Base-by-base conservation (phyloP, 1,140 invertebrate species). In the Saxidomus purpurata region DNA sequence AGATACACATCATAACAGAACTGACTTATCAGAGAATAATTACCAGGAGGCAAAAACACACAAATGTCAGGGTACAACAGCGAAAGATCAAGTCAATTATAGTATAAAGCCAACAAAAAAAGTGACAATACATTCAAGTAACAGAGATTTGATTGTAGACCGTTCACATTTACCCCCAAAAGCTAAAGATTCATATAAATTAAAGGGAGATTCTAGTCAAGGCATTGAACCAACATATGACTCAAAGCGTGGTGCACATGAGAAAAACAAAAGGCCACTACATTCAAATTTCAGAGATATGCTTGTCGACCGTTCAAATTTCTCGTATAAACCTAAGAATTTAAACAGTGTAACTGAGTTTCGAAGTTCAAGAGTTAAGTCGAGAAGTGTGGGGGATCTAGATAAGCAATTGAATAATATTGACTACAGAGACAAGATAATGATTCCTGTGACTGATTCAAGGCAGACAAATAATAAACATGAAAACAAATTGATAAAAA, bases 401-500 rank as follows among this genome's bases (percentile, higher is more conserved):
- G 28, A 38, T 22, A 71, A 38, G 1, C 13, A 71, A 38, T 34
- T 28, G 19, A 38, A 71, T 36, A 67, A 15, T 3, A 4, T 19
- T 38, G 67, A 71, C n/a, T 71, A 71, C 28, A 38, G 28, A 38
- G 34, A 71, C 19, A 71, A 28, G 36, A 71, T 71, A 38, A 71
- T 71, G 67, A 22, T 38, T 19, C 34, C 36, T 4, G 34, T 38
- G 19, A 38, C 34, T 1, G 25, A 63, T 28, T 8, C 28, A 28
- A 8, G 4, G 4, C 59, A n/a, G 28, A 63, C 11, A 9, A 1
- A 28, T 22, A 17, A 38, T 3, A 38, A 19, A 11, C 25, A 15
- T 28, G 19, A 6, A 36, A 3, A 36, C 4, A 71, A 71, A 38
- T 28, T 28, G 3, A n/a, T 3, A n/a, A 28, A 28, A 67, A 28